Percentiles rank a stretch among this genome's conserved stretches.
phyloP scores from a whole-genome alignment of 2,113 vertebrate species.

The Sander vitreus region DNA sequence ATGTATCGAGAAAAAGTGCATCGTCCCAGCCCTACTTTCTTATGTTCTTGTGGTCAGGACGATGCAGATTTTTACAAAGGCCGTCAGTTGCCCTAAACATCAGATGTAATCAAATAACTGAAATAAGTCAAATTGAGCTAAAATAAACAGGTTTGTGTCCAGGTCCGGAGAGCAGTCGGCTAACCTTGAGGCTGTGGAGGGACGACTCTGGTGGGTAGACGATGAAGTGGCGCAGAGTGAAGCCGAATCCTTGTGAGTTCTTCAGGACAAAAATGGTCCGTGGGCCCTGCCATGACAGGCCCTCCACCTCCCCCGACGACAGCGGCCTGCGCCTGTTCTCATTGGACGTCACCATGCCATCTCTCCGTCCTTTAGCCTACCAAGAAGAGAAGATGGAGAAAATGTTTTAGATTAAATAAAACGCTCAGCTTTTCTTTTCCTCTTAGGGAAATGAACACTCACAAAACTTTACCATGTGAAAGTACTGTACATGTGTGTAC shows the following conservation, averaged over 20 bases:
- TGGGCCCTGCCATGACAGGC: conserved; percentile 85
- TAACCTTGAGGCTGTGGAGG: conserved; percentile 88
- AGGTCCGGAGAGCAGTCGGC: background rate
- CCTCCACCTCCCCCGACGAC: conserved; percentile 78
- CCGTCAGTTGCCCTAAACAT: background rate
- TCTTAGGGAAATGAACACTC: background rate
- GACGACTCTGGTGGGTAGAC: conserved; percentile 94
- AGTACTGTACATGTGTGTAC: background rate
- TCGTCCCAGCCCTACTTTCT: background rate
- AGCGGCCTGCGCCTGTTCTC: conserved; percentile 77
- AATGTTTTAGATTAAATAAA: background rate
- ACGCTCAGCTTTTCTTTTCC: background rate
- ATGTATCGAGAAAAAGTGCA: too few relatives aligned
- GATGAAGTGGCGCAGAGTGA: conserved; percentile 98
- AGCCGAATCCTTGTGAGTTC: conserved; percentile 93
- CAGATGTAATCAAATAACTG: background rate
- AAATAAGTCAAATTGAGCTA: background rate
- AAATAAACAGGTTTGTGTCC: background rate
- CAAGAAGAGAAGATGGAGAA: conserved; percentile 14
- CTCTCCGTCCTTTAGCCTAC: conserved; percentile 84
- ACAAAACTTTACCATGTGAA: conserved; percentile 11
- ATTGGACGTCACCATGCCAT: conserved; percentile 85
- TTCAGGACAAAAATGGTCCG: conserved; percentile 90
- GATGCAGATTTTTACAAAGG: background rate
- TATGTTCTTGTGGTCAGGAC: background rate